Base-by-base conservation (phyloP, 2,888 invertebrate genomes). In the Lasioglossum oenotherae region DNA sequence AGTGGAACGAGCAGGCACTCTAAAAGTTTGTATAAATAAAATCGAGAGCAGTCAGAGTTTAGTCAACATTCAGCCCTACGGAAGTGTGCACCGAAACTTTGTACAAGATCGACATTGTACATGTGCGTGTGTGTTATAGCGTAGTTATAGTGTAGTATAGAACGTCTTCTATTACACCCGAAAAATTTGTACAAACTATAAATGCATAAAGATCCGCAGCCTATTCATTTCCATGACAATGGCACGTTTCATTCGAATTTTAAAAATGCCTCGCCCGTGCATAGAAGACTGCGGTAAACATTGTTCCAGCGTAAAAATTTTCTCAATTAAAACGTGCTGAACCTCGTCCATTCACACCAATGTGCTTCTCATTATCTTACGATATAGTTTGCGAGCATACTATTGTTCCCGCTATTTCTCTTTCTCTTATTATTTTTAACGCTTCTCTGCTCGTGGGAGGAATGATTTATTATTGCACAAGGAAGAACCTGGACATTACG, bases 261-360 rank as follows among this genome's bases (percentile, higher is more conserved):
- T 57, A 57, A 57, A n/a, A 57, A 57, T 12, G 57, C n/a, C 57
- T n/a, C 57, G n/a, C 12, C 4, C n/a, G n/a, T 12, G 57, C 57
- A n/a, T 12, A 57, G n/a, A 57, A 57, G n/a, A 57, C 57, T 1
- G 8, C 4, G 57, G n/a, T 57, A 57, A 57, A 57, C 57, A 57
- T n/a, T 57, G 57, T n/a, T 57, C 57, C n/a, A n/a, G n/a, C 57
- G n/a, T 57, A n/a, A 57, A 57, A 57, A 57, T 57, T n/a, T n/a
- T 57, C 57, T 57, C 57, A 57, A 57, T 57, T 57, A 57, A n/a
- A 57, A 57, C 57, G 12, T 12, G 57, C 57, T 57, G 57, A 57
- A 57, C 57, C n/a, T 3, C 12, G 12, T 12, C 12, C n/a, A 57
- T 57, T 57, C 57, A 57, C 57, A 57, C 57, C 57, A n/a, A 57